Evolutionary conservation across 2,797 vertebrate genomes (phyloP).

Genomic region (Cygnus olor): DNA sequence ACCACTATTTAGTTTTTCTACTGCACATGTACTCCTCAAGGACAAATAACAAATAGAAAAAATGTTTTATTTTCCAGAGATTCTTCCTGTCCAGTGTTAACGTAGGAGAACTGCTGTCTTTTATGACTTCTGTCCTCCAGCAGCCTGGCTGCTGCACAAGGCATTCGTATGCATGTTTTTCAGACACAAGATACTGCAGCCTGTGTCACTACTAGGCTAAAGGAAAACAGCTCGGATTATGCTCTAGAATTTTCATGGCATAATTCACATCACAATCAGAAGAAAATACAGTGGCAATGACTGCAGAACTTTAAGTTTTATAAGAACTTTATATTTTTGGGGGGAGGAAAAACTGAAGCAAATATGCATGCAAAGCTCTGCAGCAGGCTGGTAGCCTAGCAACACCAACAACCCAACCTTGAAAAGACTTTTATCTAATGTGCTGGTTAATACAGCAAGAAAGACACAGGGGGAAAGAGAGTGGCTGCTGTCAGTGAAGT

Average conservation of each 20-base stretch:
- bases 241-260: neutral
- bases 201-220: neutral
- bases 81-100: neutral
- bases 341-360: neutral
- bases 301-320: neutral
- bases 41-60: neutral
- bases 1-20: neutral
- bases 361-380: neutral
- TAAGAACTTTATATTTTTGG: fast-evolving
- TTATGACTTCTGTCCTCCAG: neutral
- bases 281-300: neutral
- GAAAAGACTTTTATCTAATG: neutral
- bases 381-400: constrained; percentile 31
- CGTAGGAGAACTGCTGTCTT: neutral
- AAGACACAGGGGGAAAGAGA: neutral
- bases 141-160: neutral
- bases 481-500: neutral
- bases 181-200: neutral
- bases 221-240: neutral
- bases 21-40: neutral
- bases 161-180: neutral
- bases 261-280: neutral
- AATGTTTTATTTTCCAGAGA: neutral
- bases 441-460: neutral
- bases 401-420: neutral